These are phyloP conservation scores for Drosophila saltans DNA, from an alignment of 1,140 invertebrate genomes.

Conservation along the genomic window DNA sequence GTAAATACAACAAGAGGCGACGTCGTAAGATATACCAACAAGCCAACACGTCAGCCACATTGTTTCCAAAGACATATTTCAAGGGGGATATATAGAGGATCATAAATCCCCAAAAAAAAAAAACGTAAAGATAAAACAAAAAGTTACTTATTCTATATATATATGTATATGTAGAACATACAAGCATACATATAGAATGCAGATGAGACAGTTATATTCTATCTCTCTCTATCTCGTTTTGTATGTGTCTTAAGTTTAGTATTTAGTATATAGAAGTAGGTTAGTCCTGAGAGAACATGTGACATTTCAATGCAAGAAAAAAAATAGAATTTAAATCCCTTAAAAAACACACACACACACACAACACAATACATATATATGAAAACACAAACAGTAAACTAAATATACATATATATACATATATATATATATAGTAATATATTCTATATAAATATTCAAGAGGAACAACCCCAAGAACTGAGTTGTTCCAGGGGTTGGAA, in stretches of 20 bases:
- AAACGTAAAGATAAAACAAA: neutral
- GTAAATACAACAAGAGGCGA: conserved; percentile 77
- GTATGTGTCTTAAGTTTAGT: conserved; percentile 35
- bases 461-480: neutral
- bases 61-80: conserved; percentile 80
- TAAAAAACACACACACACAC: conserved; percentile 12
- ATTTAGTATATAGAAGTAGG: conserved; percentile 41
- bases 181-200: neutral
- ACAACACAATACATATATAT: conserved; percentile 28
- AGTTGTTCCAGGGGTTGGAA: neutral
- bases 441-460: neutral
- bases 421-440: neutral
- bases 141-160: conserved; percentile 13
- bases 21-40: conserved; percentile 72
- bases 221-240: neutral
- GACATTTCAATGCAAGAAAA: conserved; percentile 75
- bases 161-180: neutral
- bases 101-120: neutral
- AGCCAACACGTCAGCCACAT: conserved; percentile 58
- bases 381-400: conserved; percentile 40
- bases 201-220: neutral
- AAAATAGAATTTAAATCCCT: conserved; percentile 30
- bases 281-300: conserved; percentile 60
- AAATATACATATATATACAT: conserved; percentile 11
- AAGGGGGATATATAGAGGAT: conserved; percentile 41